Conservation (phyloP, 2,888 invertebrate genomes). For the Vesta saturnalis region DNA sequence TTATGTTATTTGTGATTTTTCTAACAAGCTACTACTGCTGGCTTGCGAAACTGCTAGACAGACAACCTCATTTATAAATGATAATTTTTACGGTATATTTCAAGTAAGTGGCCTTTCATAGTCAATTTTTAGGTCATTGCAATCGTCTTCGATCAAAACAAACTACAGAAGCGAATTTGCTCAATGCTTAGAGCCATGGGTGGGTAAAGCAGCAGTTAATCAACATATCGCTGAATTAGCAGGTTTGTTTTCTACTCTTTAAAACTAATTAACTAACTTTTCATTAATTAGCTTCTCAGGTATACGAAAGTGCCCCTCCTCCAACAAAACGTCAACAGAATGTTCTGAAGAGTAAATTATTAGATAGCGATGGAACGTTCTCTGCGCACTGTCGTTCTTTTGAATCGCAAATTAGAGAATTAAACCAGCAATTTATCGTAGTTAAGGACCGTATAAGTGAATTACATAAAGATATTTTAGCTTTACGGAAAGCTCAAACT, state of each 20-base stretch:
- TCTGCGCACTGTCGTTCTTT: conserved; percentile 71
- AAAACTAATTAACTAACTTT: conserved; percentile 8
- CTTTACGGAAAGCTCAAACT: conserved; percentile 65
- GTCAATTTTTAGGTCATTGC: conserved; percentile 61
- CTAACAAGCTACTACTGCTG: no score
- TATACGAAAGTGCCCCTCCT: conserved; percentile 57
- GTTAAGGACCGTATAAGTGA: conserved; percentile 74
- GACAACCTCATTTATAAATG: no score
- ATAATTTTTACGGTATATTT: no score
- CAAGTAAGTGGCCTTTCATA: not conserved
- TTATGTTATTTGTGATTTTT: no score
- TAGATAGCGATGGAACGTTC: conserved; percentile 69
- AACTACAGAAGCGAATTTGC: conserved; percentile 74
- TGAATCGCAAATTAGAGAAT: conserved; percentile 68
- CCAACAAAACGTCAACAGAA: conserved; percentile 59
- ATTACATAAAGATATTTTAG: conserved; percentile 74
- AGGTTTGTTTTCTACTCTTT: conserved; percentile 45
- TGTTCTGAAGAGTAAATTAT: conserved; percentile 58
- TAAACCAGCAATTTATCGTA: conserved; percentile 69
- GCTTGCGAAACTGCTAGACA: no score
- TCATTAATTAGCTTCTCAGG: conserved; percentile 50
- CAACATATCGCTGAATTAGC: conserved; percentile 60
- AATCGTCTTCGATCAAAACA: conserved; percentile 65
- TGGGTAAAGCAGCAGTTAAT: conserved; percentile 62
- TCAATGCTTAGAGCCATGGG: conserved; percentile 70